Evolutionary conservation across 2,797 vertebrate genomes (phyloP), one percentile per base, ranked within the genome.

Genomic region (Pipistrellus kuhlii): DNA sequence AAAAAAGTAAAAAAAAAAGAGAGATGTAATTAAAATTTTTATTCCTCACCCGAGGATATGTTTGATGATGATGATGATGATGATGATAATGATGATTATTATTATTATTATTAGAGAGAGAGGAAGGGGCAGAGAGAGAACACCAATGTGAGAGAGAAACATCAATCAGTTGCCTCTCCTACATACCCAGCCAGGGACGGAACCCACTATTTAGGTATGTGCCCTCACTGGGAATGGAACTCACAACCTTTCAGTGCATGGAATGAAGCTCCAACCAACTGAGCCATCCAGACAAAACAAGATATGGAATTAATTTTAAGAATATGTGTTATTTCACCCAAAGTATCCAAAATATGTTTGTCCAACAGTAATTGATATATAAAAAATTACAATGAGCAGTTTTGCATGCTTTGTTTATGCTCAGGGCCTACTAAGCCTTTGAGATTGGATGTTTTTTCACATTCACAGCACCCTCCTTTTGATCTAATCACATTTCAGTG

Each of bases 251-350:
- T 64, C 62, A n/a, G 30, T 64, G 30, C 3, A 64, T n/a, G 8
- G 3, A 14, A n/a, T n/a, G 3, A n/a, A n/a, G 62, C 62, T 64
- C 62, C 62, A 64, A 64, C 30, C 30, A 64, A 64, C 15, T 64
- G 62, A 64, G 62, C 30, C 62, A 64, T n/a, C 30, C 0, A 3
- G 30, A n/a, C 62, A 64, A 27, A n/a, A 17, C 62, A 62, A 27
- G 21, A 69, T 20, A 86, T n/a, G 8, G 59, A 57, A 53, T 81
- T 85, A 76, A 76, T 84, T 91, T 69, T 81, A 92, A 75, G 23
- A 69, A 76, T 38, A 82, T 27, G 85, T 59, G 72, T 85, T 64
- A 90, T 30, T 91, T 77, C 72, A 64, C 14, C 30, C 41, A 66
- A 12, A 69, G 68, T 72, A 75, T 57, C 2, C 38, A 77, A 88